These are phyloP conservation scores for Sarcophaga rosellei DNA, from an alignment of 2,888 invertebrate species.

Conservation along the genomic window DNA sequence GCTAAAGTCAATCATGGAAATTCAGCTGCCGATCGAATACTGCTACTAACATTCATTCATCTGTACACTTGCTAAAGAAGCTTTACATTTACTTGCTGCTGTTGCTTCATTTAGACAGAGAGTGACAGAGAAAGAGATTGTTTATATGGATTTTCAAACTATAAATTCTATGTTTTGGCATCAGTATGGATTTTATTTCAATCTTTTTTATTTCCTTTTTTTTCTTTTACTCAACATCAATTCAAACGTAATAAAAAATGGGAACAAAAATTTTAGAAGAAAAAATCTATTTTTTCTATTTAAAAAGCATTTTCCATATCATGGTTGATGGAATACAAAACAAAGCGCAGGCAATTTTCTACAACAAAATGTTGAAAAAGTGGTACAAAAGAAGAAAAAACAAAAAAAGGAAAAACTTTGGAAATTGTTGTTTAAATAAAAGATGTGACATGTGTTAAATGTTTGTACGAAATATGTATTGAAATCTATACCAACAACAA, in stretches of 20 bases:
- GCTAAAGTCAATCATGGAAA: constrained; percentile 17
- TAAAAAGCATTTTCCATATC: constrained; percentile 51
- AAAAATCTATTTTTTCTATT: not conserved
- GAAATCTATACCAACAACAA: constrained; percentile 37
- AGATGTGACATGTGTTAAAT: constrained; percentile 64
- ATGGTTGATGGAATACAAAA: constrained; percentile 51
- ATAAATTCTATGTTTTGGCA: constrained; percentile 56
- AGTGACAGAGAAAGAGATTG: not conserved
- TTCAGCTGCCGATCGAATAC: not conserved
- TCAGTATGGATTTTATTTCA: constrained; percentile 47
- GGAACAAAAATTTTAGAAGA: constrained; percentile 9
- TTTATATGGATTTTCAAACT: constrained; percentile 32
- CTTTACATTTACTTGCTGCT: constrained; percentile 26
- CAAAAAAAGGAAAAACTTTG: constrained; percentile 6
- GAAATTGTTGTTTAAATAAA: constrained; percentile 60
- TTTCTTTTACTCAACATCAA: constrained; percentile 14
- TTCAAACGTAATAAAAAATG: constrained; percentile 26
- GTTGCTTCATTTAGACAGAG: not conserved
- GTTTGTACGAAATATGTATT: constrained; percentile 35
- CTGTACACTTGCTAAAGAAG: constrained; percentile 45
- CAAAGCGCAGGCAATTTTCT: constrained; percentile 18
- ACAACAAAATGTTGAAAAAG: constrained; percentile 17
- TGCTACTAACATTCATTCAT: constrained; percentile 9
- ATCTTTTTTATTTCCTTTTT: constrained; percentile 31
- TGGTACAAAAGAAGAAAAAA: not conserved